Evolutionary conservation across 2,888 invertebrate genomes (phyloP), one percentile per base, ranked within the genome.

Genomic region (Diabrotica balteata): DNA sequence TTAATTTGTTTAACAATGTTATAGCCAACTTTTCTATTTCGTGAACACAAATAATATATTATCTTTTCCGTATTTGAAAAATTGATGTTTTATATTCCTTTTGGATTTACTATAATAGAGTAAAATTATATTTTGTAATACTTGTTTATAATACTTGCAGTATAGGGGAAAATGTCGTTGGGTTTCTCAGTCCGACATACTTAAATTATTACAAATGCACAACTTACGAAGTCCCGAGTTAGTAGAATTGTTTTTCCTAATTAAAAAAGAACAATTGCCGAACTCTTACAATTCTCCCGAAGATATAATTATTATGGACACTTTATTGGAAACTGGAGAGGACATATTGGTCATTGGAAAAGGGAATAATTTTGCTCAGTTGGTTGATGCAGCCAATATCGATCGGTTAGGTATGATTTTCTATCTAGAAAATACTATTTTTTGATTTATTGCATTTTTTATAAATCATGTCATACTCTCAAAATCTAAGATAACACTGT

Each of bases 161-260:
- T 82, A 79, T 67, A 76, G 80, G 49, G 81, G 80, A 50, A 81
- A 81, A 75, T 60, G 80, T 49, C 75, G 78, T 53, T 83, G 83
- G 83, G 73, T 78, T 6, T 65, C 72, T 0, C 80, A 80, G 49
- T 32, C 71, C 5, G 83, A 83, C 58, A 53, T 83, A 8, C n/a
- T 59, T 7, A 76, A 76, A 62, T 60, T 81, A 45, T 70, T 68
- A 53, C 61, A 65, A 1, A 73, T 63, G 54, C 76, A 78, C 55
- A 72, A 63, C 44, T 69, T 83, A 47, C 77, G 74, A 58, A 79
- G 80, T 60, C 80, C 82, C n/a, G 83, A 82, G 70, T 6, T 83
- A 7, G 22, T 81, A 5, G 80, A 80, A 55, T 50, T 66, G 43
- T 69, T 65, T 54, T 59, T 11, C 8, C 45, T 70, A 10, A 42